Evolutionary conservation across 2,113 vertebrate species (phyloP), one percentile per base, ranked within the genome.

Genomic region (Halcyon malimbica): DNA sequence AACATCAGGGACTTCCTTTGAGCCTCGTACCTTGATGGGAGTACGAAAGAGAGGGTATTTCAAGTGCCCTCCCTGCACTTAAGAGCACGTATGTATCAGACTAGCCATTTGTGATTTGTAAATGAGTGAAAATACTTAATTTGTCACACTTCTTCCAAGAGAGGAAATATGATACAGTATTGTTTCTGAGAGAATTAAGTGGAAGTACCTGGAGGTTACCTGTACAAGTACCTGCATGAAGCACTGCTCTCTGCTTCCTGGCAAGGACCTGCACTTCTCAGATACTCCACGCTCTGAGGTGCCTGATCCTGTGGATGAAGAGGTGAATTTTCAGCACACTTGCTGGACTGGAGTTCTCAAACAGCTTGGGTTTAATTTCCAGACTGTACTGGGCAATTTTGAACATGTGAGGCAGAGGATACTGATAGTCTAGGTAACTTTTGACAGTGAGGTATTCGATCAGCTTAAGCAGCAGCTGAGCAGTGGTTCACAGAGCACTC

Each of bases 31-130:
- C n/a, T 67, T 4, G 3, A 70, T 29, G 16, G 6, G 37, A 29
- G 63, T 83, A 51, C 14, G 56, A 67, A 77, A 70, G 7, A 64
- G 35, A 37, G 20, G 53, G 50, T 44, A 23, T 37, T 86, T 63
- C 23, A 28, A 19, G 37, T 67, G 41, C 37, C 21, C 15, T 86
- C n/a, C 16, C 37, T 67, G 31, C 3, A 2, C 14, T 67, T 81
- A 26, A 0, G 1, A 59, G 15, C 16, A 35, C 1, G 0, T 29
- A 8, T 11, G 4, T 19, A 23, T 81, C 42, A 41, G 29, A 46
- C 11, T 5, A n/a, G 16, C 41, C n/a, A 5, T 56, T 78, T 87
- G n/a, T 41, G 50, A 51, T 51, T 50, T 46, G 50, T 48, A 65
- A 88, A 60, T 16, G 46, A 83, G 33, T 12, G 15, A 77, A 90